Evolutionary conservation across 2,113 vertebrate genomes (phyloP), one percentile per base, ranked within the genome.

Genomic region (Rhinolophus sinicus): DNA sequence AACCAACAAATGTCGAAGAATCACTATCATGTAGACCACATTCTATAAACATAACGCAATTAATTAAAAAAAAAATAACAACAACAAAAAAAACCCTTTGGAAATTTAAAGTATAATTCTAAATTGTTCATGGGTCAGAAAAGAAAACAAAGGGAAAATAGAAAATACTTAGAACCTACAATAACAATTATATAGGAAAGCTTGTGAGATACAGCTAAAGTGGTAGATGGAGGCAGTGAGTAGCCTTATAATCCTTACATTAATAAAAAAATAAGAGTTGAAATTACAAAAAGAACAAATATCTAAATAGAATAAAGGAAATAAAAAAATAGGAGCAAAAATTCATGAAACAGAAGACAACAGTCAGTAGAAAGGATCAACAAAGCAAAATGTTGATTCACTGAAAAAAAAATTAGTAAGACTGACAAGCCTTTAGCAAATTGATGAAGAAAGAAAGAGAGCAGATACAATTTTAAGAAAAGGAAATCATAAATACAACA

Each of bases 311-410:
- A 92, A 83, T 84, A 88, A 40, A 83, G 30, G 8, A 92, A 72
- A 89, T 70, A 91, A 56, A 90, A 86, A 86, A 91, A 64, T 28
- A 75, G 77, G 35, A n/a, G 8, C 8, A 44, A 64, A 78, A 73
- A 70, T 38, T 16, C 80, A 67, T 73, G 8, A 78, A 85, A 75
- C 8, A 30, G 44, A 75, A 84, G 40, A 44, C 40, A 64, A 91
- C 28, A 89, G 33, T 90, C 38, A 65, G 28, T 52, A 62, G 70
- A 84, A 88, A 89, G 30, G 8, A 64, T 72, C 30, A 73, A 89
- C 9, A 69, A 92, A 92, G 90, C 30, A 82, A 92, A 95, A 95
- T 73, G 8, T 33, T 47, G 30, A 26, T 38, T 88, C 52, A 64
- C 7, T 82, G n/a, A 30, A 77, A 72, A 76, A 62, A 56, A 69